Conservation (phyloP, 2,888 invertebrate species). For the Dynastes grantii region DNA sequence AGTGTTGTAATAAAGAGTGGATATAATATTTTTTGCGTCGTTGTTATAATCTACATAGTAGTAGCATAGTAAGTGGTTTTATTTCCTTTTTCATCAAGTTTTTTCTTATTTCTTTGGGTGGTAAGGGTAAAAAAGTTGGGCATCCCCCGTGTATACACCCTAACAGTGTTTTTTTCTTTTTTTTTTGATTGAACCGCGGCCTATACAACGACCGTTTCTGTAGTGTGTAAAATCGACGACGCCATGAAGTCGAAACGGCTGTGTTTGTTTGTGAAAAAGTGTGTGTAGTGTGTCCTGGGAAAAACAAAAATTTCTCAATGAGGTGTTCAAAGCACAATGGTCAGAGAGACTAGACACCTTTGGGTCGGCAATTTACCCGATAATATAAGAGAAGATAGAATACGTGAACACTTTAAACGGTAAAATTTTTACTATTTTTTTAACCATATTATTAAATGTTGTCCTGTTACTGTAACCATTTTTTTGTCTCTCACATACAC, state of each 20-base stretch:
- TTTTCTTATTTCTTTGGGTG: constrained; percentile 31
- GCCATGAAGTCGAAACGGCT: constrained; percentile 66
- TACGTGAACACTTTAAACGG: constrained; percentile 98
- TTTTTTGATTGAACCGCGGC: constrained; percentile 52
- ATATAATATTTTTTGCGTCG: constrained; percentile 47
- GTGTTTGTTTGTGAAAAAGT: constrained; percentile 68
- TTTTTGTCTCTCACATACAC: constrained; percentile 21
- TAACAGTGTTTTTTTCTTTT: constrained; percentile 49
- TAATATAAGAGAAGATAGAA: constrained; percentile 97
- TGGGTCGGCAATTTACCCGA: constrained; percentile 99
- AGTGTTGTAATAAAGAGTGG: constrained; percentile 52
- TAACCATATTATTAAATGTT: constrained; percentile 35
- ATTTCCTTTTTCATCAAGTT: constrained; percentile 35
- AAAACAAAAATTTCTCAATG: constrained; percentile 86
- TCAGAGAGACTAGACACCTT: constrained; percentile 99
- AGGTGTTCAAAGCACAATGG: constrained; percentile 98
- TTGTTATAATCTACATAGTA: constrained; percentile 25
- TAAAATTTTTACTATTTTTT: constrained; percentile 71
- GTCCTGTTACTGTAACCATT: constrained; percentile 32
- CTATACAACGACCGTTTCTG: constrained; percentile 40
- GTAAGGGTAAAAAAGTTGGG: constrained; percentile 52
- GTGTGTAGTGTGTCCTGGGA: constrained; percentile 62
- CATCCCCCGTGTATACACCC: constrained; percentile 50
- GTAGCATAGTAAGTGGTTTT: constrained; percentile 35
- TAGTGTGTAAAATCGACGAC: constrained; percentile 48